Percentiles rank a stretch among this genome's conserved stretches.
Conservation (phyloP, 2,888 invertebrate species). For the Catonia carolina region DNA sequence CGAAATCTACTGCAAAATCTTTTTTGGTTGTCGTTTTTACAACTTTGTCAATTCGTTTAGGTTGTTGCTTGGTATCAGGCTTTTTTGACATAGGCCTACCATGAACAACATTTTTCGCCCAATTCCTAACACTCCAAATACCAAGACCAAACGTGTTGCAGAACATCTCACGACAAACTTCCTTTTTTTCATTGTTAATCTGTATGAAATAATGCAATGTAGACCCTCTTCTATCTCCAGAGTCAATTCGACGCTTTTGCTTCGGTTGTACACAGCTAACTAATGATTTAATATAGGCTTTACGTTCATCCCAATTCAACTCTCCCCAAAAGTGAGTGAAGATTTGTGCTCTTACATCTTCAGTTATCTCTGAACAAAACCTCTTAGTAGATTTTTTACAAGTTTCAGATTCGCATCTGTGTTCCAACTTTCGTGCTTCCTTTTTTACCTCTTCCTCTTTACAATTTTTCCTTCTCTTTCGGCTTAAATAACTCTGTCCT, state of each 20-base stretch:
- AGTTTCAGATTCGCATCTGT: not conserved
- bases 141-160: constrained; percentile 4
- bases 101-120: constrained; percentile 1
- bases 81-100: too few species aligned
- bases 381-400: not conserved
- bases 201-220: constrained; percentile 2
- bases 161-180: constrained; percentile 5
- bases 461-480: too few species aligned
- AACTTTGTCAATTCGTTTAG: not conserved
- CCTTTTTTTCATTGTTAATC: not conserved
- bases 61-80: too few species aligned
- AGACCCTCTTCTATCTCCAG: not conserved
- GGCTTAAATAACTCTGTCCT: too few species aligned
- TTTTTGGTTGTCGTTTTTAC: not conserved
- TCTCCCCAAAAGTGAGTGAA: not conserved
- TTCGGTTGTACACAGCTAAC: not conserved
- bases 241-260: constrained; percentile 3
- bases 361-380: not conserved
- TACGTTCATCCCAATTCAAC: not conserved
- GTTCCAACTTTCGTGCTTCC: not conserved
- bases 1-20: not conserved
- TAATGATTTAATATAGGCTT: not conserved
- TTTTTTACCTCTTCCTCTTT: too few species aligned
- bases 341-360: not conserved
- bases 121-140: not conserved